These are phyloP conservation scores for Dryocosmus kuriphilus DNA, from an alignment of 2,888 invertebrate genomes.

Conservation along the genomic window DNA sequence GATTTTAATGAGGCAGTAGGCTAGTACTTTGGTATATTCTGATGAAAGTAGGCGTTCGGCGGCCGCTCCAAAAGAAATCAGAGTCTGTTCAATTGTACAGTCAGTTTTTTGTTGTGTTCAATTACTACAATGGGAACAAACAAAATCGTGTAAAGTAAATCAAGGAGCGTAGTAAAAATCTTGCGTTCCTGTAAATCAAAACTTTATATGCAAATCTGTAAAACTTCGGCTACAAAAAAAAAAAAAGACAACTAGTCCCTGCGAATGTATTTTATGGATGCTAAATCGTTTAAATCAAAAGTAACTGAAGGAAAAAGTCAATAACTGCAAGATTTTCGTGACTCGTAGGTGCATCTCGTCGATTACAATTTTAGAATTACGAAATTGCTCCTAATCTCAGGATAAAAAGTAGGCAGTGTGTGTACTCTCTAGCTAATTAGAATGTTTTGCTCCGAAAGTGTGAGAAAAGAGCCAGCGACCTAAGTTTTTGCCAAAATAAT, in stretches of 20 bases:
- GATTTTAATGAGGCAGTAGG: conserved; percentile 2
- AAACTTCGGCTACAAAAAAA: conserved; percentile 1
- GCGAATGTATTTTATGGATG: conserved; percentile 45
- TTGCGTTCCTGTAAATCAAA: conserved; percentile 8
- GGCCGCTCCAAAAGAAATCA: conserved; percentile 21
- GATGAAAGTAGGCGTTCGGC: conserved; percentile 1
- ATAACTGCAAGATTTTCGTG: conserved; percentile 19
- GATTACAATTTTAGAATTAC: conserved; percentile 36
- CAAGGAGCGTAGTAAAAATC: conserved; percentile 31
- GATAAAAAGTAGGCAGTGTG: conserved; percentile 24
- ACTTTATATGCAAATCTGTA: background rate
- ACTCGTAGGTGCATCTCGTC: conserved; percentile 11
- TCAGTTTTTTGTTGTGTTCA: conserved; percentile 71
- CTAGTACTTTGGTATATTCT: conserved; percentile 21
- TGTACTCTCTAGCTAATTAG: conserved; percentile 16
- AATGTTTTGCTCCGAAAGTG: background rate
- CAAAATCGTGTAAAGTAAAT: conserved; percentile 35
- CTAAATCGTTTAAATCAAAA: conserved; percentile 36
- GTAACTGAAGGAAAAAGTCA: background rate
- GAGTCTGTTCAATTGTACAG: conserved; percentile 64
- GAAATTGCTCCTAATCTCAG: conserved; percentile 40
- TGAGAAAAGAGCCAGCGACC: background rate
- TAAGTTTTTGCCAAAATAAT: conserved; percentile 6
- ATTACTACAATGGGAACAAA: conserved; percentile 57
- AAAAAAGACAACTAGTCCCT: conserved; percentile 55